Evolutionary conservation across 2,113 vertebrate genomes (phyloP).

Genomic region (Channa argus): DNA sequence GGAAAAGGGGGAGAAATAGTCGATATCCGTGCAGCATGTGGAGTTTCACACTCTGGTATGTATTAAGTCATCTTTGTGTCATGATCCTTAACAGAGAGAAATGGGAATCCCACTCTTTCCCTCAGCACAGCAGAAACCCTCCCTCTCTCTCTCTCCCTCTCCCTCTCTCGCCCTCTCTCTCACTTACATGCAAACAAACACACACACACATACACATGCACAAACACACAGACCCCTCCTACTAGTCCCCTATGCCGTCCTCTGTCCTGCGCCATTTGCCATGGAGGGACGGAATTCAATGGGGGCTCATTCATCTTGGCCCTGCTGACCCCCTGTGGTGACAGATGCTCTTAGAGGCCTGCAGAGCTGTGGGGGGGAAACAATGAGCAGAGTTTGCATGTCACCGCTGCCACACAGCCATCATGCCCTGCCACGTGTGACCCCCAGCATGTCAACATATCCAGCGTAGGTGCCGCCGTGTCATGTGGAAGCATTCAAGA

Average conservation of each 20-base stretch:
- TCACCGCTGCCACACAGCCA: constrained; percentile 63
- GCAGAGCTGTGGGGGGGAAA: constrained; percentile 79
- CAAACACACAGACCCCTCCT: constrained; percentile 70
- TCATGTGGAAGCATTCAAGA: constrained; percentile 41
- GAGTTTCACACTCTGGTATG: constrained; percentile 60
- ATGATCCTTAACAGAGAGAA: constrained; percentile 83
- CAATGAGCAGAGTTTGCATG: constrained; percentile 87
- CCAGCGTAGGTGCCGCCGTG: constrained; percentile 24
- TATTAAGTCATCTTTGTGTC: constrained; percentile 78
- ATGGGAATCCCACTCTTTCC: constrained; percentile 84
- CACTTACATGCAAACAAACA: constrained; percentile 69
- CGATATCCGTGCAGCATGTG: constrained; percentile 54
- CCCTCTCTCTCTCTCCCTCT: constrained; percentile 75
- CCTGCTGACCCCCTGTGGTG: constrained; percentile 89
- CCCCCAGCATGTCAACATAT: constrained; percentile 60
- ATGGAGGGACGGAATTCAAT: constrained; percentile 89
- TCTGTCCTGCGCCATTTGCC: constrained; percentile 95
- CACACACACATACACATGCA: constrained; percentile 57
- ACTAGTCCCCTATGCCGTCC: constrained; percentile 86
- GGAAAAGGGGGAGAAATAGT: background rate
- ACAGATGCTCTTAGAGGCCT: constrained; percentile 94
- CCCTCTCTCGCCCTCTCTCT: constrained; percentile 82
- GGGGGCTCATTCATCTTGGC: constrained; percentile 96
- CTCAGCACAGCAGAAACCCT: constrained; percentile 64
- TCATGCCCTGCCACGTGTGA: constrained; percentile 73